A percentile compares a stretch with the other conserved stretches of the same genome.
Evolutionary conservation across 2,888 invertebrate species (phyloP).

Genomic region (Rhimphoctona megacephalus): DNA sequence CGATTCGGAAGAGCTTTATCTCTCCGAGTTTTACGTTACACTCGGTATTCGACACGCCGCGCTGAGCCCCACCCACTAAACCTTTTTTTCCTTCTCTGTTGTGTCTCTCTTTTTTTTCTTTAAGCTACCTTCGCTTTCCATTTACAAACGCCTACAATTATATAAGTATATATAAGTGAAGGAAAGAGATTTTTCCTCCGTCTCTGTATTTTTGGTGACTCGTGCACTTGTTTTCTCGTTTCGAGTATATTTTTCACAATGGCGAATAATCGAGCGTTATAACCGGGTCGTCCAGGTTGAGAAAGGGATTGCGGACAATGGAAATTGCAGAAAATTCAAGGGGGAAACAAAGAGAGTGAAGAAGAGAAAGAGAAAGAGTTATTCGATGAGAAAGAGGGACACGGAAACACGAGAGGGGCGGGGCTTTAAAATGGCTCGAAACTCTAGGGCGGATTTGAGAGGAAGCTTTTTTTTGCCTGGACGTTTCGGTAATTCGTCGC

Average conservation of each 20-base stretch:
- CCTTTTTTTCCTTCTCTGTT: slow-evolving; percentile 40
- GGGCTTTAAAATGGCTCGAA: slow-evolving; percentile 75
- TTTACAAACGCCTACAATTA: not conserved
- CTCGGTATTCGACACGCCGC: slow-evolving; percentile 63
- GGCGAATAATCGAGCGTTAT: slow-evolving; percentile 73
- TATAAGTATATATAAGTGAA: not conserved
- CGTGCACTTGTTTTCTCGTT: slow-evolving; percentile 65
- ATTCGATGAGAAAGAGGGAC: slow-evolving; percentile 36
- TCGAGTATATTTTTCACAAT: slow-evolving; percentile 69
- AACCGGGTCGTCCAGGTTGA: slow-evolving; percentile 56
- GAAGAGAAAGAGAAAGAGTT: slow-evolving; percentile 12
- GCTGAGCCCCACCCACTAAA: slow-evolving; percentile 29
- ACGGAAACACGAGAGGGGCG: slow-evolving; percentile 39
- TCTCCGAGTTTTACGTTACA: slow-evolving; percentile 61
- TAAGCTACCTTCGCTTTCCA: not conserved
- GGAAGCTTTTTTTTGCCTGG: slow-evolving; percentile 74
- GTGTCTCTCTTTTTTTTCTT: slow-evolving; percentile 18
- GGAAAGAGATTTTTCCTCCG: not conserved
- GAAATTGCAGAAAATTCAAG: slow-evolving; percentile 46
- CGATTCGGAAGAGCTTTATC: slow-evolving; percentile 68
- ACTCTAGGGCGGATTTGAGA: slow-evolving; percentile 72
- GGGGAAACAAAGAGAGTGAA: not conserved
- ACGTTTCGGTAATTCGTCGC: slow-evolving; percentile 75
- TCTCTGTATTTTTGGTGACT: slow-evolving; percentile 31
- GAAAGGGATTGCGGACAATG: slow-evolving; percentile 67